phyloP scores from a whole-genome alignment of 2,113 vertebrate species.

The Xiphophorus maculatus region DNA sequence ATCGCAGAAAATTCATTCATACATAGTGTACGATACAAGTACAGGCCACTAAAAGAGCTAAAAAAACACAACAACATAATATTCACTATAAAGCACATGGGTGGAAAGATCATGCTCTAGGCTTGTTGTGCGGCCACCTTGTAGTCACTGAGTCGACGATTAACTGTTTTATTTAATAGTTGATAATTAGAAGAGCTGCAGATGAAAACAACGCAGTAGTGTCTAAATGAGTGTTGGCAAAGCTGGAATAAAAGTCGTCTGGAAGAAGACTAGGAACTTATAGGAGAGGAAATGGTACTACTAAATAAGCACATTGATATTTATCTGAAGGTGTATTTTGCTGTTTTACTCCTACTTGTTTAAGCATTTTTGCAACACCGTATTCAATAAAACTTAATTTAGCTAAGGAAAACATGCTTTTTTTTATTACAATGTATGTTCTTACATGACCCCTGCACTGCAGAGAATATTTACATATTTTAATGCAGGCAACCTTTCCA shows the following conservation, averaged over 20 bases:
- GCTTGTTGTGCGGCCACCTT: background rate
- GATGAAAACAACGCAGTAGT: background rate
- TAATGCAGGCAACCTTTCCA: background rate
- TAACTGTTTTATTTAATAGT: too few relatives aligned
- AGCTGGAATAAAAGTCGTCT: background rate
- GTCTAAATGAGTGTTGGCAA: background rate
- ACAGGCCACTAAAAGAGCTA: too few relatives aligned
- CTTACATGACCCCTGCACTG: background rate
- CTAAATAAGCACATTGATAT: background rate
- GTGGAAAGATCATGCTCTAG: background rate
- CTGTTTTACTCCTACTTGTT: background rate
- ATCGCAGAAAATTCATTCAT: too few relatives aligned
- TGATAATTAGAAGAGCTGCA: background rate
- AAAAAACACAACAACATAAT: too few relatives aligned
- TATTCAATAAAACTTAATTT: background rate
- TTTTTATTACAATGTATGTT: background rate
- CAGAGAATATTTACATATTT: constrained; percentile 4
- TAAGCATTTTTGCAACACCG: background rate
- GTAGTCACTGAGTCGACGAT: background rate
- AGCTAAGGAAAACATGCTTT: too few relatives aligned
- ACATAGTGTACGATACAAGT: too few relatives aligned
- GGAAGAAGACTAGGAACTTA: background rate
- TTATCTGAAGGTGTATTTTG: background rate
- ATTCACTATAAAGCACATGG: background rate
- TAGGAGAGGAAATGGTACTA: background rate